Base-by-base conservation (phyloP, 2,113 vertebrate species). In the Phyllopteryx taeniolatus region DNA sequence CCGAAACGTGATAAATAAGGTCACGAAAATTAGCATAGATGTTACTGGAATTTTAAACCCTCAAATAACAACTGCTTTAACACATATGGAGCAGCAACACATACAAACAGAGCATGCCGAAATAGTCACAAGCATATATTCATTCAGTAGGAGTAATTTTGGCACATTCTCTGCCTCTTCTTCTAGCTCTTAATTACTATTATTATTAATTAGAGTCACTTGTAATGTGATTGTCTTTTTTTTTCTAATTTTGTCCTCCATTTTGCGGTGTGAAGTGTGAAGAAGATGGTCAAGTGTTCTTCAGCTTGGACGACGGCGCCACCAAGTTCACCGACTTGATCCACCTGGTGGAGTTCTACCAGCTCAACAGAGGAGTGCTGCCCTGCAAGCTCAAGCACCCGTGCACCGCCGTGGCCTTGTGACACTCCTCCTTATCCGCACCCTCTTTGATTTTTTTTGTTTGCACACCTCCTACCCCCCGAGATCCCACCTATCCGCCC, bases 271-370 rank as follows among this genome's bases (percentile, higher is more conserved):
- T 72, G 2, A 80, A 99, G 97, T 96, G 94, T 61, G 98, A 98
- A 91, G 98, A 98, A 49, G 97, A 99, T 0, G 96, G 97, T 75
- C 95, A 98, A 89, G 92, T 95, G 62, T 98, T 96, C 93, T 99
- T 99, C 91, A 99, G 94, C 90, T 95, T 98, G 35, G 98, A 99
- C 63, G 98, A 99, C 8, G 94, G 96, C 57, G 93, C 95, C 93
- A 99, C 98, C 92, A 98, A 95, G 92, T 99, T 99, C 92, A 96
- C 94, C 13, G 97, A 99, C 90, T 92, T 99, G 87, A 99, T 99
- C 85, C 98, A 99, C 86, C 95, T 99, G 87, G 98, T 98, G 82
- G 97, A 99, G 88, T 99, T 99, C 81, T 98, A 99, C 93, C 96
- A 98, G 94, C 95, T 99, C 81, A 99, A 99, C 94, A 94, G 95